Percentiles rank a stretch among this genome's conserved stretches.
Evolutionary conservation across 2,797 vertebrate genomes (phyloP).

Genomic region (Hybognathus amarus): DNA sequence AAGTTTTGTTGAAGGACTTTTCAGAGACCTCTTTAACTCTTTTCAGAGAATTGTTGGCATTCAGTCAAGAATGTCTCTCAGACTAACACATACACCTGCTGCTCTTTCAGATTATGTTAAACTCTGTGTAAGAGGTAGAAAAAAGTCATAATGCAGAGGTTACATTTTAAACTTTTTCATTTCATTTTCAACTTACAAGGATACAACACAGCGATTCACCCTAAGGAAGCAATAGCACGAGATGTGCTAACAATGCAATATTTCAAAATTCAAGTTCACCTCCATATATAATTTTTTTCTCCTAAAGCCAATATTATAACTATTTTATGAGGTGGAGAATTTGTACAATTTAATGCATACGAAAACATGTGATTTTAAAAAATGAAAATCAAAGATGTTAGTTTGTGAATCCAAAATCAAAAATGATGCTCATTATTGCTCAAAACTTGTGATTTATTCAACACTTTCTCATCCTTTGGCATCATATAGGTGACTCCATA

Average conservation of each 20-base stretch:
- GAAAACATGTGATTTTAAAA: no score
- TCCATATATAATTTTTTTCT: not conserved
- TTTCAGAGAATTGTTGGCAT: conserved; percentile 12
- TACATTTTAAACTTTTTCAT: not conserved
- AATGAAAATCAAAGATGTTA: no score
- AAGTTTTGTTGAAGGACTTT: conserved; percentile 29
- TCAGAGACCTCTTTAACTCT: conserved; percentile 31
- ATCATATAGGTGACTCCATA: no score
- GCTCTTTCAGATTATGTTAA: conserved; percentile 19
- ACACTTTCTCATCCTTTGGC: no score
- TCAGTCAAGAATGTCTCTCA: conserved; percentile 25
- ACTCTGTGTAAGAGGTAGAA: not conserved
- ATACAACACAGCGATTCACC: not conserved
- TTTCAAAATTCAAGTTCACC: not conserved
- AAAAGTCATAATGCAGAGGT: not conserved
- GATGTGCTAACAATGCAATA: not conserved
- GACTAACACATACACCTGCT: conserved; percentile 31
- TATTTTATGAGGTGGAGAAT: not conserved
- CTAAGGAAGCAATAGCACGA: not conserved
- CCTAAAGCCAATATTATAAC: not conserved
- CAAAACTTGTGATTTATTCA: not conserved
- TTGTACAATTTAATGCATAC: not conserved
- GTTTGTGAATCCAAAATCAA: no score
- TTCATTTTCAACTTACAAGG: not conserved
- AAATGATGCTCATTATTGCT: not conserved